These are phyloP conservation scores for Lasius fuliginosus DNA, from an alignment of 2,888 invertebrate species.

Conservation along the genomic window DNA sequence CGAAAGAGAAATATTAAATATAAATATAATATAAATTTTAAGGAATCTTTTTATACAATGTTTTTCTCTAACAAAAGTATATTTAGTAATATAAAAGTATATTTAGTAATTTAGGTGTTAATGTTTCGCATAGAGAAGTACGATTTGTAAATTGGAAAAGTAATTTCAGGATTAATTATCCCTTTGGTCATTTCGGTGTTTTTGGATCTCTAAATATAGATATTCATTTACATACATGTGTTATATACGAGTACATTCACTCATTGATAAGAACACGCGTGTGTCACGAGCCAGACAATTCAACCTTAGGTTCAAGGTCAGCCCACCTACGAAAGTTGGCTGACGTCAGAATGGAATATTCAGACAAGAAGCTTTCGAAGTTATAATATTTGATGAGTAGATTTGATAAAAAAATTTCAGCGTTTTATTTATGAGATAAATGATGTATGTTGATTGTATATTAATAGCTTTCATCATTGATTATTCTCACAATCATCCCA, in stretches of 20 bases:
- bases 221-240: neutral
- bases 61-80: neutral
- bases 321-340: neutral
- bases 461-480: slow-evolving; percentile 10
- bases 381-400: neutral
- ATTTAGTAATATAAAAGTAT: neutral
- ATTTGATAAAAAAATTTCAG: slow-evolving; percentile 9
- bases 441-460: neutral
- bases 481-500: neutral
- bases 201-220: neutral
- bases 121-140: neutral
- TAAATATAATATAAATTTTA: neutral
- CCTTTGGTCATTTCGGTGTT: neutral
- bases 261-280: neutral
- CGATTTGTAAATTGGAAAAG: neutral
- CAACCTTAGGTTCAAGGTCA: slow-evolving; percentile 26
- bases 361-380: neutral
- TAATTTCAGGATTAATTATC: neutral
- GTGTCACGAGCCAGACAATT: neutral
- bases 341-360: neutral
- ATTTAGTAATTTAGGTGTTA: neutral
- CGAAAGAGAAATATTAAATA: neutral
- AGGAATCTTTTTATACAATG: neutral
- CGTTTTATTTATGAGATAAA: slow-evolving; percentile 20
- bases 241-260: neutral